Evolutionary conservation across 2,888 invertebrate species (phyloP), one percentile per base, ranked within the genome.

Genomic region (Xylophagus ater): DNA sequence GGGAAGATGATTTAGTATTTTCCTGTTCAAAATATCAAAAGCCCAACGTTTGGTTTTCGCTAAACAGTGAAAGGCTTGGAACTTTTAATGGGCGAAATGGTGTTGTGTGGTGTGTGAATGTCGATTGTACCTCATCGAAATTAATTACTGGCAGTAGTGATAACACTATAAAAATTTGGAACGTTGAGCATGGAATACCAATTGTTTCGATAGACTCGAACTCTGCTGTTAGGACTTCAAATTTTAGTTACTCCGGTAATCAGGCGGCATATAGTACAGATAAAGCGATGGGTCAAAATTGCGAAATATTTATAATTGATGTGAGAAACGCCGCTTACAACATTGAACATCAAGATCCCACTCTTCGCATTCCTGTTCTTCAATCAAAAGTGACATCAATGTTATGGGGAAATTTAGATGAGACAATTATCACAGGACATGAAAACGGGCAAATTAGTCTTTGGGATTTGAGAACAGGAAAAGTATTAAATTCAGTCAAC

Each of bases 31-130:
- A 99, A 67, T 97, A 97, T 69, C 79, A 83, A 31, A 81, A 80
- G 49, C 94, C 97, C 1, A 93, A 94, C 69, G 96, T 98, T 7
- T 99, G 98, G 98, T 98, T 86, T 70, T 87, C 97, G 0, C 66
- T 96, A 36, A 99, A 98, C 60, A 98, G 98, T 8, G 98, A 99
- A 66, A 76, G 98, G 42, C 71, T 99, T 31, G 98, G 97, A 7
- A 87, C 90, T 1, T 94, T 90, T 59, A 86, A 89, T 62, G 97
- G 97, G 0, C 98, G 98, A 61, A 84, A 83, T 59, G 98, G 98
- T 54, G 93, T 93, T 2, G 87, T 98, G 0, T 98, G 97, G 97
- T 90, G 92, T 58, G 76, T 98, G 38, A 98, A 99, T 62, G 88
- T 97, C 2, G 87, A 92, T 58, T 98, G 93, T 94, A 89, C 92